Conservation (phyloP, 2,888 invertebrate genomes). For the Empis livida region DNA sequence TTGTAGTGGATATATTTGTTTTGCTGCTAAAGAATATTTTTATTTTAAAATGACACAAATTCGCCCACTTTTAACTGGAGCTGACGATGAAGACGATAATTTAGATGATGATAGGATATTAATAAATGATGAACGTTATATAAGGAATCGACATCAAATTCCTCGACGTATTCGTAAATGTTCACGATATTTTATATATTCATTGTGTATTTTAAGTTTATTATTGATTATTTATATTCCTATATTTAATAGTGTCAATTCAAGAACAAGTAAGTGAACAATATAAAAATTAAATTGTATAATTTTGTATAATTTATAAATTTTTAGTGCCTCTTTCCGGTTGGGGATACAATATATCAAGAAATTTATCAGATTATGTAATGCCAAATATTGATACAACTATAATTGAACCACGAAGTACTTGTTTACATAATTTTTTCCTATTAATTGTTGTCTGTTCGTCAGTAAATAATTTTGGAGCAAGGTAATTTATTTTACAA, state of each 20-base stretch:
- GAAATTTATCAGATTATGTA: slow-evolving; percentile 59
- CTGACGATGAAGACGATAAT: no score
- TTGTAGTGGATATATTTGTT: no score
- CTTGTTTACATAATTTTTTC: slow-evolving; percentile 43
- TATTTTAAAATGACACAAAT: no score
- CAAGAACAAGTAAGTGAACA: slow-evolving; percentile 22
- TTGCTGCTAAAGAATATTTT: no score
- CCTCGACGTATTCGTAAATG: slow-evolving; percentile 22
- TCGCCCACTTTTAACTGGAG: no score
- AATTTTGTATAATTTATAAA: no score
- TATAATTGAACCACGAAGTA: slow-evolving; percentile 45
- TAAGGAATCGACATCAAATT: slow-evolving; percentile 14
- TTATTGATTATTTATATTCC: slow-evolving; percentile 26
- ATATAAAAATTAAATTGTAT: neutral
- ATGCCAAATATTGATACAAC: slow-evolving; percentile 55
- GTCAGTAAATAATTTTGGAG: slow-evolving; percentile 51
- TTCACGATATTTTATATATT: slow-evolving; percentile 17
- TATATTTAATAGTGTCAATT: slow-evolving; percentile 23
- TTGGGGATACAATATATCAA: slow-evolving; percentile 61
- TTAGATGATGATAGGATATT: no score
- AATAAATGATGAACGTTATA: no score
- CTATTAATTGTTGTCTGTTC: slow-evolving; percentile 66
- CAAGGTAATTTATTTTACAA: slow-evolving; percentile 33
- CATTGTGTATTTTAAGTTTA: slow-evolving; percentile 16
- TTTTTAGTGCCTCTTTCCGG: slow-evolving; percentile 42